Conservation (phyloP, 2,113 vertebrate genomes). For the Dermatemys mawii region DNA sequence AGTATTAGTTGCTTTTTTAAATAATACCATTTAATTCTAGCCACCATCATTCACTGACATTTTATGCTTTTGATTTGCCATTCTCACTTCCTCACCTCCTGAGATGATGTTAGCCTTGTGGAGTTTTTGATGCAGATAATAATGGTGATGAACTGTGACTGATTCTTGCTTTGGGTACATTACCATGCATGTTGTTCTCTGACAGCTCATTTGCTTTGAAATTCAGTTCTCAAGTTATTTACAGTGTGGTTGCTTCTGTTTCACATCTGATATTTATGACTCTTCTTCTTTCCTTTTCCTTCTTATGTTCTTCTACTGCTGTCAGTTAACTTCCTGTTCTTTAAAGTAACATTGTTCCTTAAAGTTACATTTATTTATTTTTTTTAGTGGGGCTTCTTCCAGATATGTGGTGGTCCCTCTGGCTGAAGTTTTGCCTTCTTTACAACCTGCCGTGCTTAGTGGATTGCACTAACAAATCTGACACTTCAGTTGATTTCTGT, state of each 20-base stretch:
- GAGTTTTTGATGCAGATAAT: not conserved
- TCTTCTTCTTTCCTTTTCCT: not conserved
- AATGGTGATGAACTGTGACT: not conserved
- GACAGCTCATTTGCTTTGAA: slow-evolving; percentile 44
- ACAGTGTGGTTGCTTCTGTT: not conserved
- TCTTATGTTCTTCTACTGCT: not conserved
- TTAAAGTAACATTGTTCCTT: not conserved
- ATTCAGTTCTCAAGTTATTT: not conserved
- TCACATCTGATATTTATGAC: not conserved
- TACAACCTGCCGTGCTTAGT: not conserved
- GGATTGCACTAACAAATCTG: not conserved
- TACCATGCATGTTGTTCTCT: not conserved
- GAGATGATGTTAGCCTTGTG: not conserved
- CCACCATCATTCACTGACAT: not conserved
- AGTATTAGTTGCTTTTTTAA: not conserved
- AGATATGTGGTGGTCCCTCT: not conserved
- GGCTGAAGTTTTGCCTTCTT: not conserved
- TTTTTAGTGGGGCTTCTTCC: not conserved
- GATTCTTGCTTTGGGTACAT: not conserved
- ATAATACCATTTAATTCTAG: not conserved
- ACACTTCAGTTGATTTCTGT: not conserved
- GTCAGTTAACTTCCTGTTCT: not conserved
- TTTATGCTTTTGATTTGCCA: not conserved
- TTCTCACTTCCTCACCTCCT: not conserved
- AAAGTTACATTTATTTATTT: not conserved